These are phyloP conservation scores for Bombus soroeensis DNA, from an alignment of 1,140 invertebrate genomes.

Conservation along the genomic window DNA sequence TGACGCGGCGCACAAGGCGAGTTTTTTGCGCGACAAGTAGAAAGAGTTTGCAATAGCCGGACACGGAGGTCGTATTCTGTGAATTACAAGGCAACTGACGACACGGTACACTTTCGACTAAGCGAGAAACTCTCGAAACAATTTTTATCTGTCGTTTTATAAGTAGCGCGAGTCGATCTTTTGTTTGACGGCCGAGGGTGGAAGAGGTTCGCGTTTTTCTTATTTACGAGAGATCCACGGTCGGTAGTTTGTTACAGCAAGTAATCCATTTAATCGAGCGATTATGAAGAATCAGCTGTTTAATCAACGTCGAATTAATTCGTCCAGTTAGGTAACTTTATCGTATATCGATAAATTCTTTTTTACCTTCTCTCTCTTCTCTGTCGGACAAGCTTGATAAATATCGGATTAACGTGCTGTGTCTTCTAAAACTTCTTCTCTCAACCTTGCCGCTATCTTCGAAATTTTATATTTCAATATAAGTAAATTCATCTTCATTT, in stretches of 20 bases:
- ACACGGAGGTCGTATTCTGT: not conserved
- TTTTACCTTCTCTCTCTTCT: not conserved
- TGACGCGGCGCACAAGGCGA: not conserved
- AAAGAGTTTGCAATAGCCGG: not conserved
- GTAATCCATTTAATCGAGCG: not conserved
- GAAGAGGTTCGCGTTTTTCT: not conserved
- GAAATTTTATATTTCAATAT: not conserved
- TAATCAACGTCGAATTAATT: not conserved
- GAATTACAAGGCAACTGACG: not conserved
- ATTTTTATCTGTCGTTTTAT: not conserved
- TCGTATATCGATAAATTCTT: not conserved
- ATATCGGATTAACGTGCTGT: not conserved
- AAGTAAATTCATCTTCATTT: too few species aligned
- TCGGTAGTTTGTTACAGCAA: not conserved
- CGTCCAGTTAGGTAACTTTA: not conserved
- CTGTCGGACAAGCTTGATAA: not conserved
- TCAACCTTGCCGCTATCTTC: too few species aligned
- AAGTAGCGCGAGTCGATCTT: not conserved
- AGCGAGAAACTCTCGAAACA: not conserved
- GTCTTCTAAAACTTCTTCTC: slow-evolving; percentile 18
- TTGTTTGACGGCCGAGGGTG: not conserved
- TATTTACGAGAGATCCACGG: not conserved
- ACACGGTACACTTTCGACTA: too few species aligned
- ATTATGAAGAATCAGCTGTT: not conserved
- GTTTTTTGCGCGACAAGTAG: not conserved